Evolutionary conservation across 2,113 vertebrate species (phyloP), one percentile per base, ranked within the genome.

Genomic region (Serinus canaria): DNA sequence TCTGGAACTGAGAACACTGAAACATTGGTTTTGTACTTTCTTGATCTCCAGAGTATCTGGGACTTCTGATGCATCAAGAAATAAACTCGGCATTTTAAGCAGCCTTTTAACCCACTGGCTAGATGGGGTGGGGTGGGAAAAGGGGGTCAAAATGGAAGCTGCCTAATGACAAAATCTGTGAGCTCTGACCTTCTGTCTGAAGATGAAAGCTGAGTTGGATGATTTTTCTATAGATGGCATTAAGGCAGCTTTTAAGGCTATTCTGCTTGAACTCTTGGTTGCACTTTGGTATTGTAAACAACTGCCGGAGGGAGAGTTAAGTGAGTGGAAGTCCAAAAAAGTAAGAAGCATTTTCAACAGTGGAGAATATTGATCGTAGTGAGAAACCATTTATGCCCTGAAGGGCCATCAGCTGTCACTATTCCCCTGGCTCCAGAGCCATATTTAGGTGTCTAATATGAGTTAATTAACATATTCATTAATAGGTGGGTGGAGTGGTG

Each of bases 181-280:
- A 87, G 72, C 89, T 94, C 83, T 89, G 83, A 91, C 92, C 83
- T 94, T 89, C 89, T 79, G 77, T 84, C 91, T 94, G 83, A 92
- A 89, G 89, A 94, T 60, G 89, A 95, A 96, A 84, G 89, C 91
- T 68, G 80, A 92, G 91, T 91, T 90, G 85, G 87, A 89, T 41
- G 73, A 87, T 76, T 95, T 94, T 94, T 86, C 94, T 84, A 31
- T 10, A 78, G 83, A 96, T 94, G 87, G 76, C 81, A 92, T 84
- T 75, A 96, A 84, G 77, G 91, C 89, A 85, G 94, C 95, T 97
- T 92, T 97, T 96, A 97, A 91, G 49, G 94, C 87, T 66, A 89
- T 70, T 73, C 87, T 56, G 59, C 41, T 28, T 96, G 91, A 96
- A 96, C 94, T 95, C 83, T 52, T 6, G 2, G 49, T 87, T 85